These are phyloP conservation scores for Dascillus cervinus DNA, from an alignment of 2,888 invertebrate species.

Conservation along the genomic window DNA sequence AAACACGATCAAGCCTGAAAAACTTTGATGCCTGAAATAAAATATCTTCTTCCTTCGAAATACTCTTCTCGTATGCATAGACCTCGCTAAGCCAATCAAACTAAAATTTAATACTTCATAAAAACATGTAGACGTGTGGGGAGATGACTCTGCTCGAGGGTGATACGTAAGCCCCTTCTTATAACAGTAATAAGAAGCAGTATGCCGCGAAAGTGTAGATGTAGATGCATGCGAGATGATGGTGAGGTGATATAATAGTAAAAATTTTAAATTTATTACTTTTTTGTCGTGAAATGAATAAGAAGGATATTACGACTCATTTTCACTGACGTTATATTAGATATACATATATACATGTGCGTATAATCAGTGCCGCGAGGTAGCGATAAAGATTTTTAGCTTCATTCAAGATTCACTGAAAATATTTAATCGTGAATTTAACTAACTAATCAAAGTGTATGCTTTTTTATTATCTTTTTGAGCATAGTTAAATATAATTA, in stretches of 20 bases:
- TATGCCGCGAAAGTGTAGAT: constrained; percentile 17
- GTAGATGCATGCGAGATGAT: too few species aligned
- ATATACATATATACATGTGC: constrained; percentile 10
- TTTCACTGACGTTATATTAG: constrained; percentile 12
- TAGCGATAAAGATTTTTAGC: too few species aligned
- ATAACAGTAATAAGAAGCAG: constrained; percentile 16
- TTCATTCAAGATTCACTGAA: too few species aligned
- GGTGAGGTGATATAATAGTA: constrained; percentile 19
- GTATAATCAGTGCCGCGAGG: too few species aligned
- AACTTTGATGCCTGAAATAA: constrained; percentile 22
- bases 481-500: too few species aligned
- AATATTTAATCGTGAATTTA: too few species aligned
- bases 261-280: constrained; percentile 21
- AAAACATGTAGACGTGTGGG: constrained; percentile 17
- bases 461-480: too few species aligned
- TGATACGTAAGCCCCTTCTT: constrained; percentile 15
- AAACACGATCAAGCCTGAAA: constrained; percentile 21
- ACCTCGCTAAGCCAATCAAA: constrained; percentile 23
- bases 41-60: constrained; percentile 17
- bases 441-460: too few species aligned
- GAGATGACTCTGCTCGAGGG: constrained; percentile 10
- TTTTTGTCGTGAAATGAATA: constrained; percentile 16
- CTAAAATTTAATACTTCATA: constrained; percentile 27
- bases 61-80: constrained; percentile 23
- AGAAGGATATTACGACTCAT: constrained; percentile 12